Evolutionary conservation across 2,113 vertebrate species (phyloP), one percentile per base, ranked within the genome.

Genomic region (Pithys albifrons): DNA sequence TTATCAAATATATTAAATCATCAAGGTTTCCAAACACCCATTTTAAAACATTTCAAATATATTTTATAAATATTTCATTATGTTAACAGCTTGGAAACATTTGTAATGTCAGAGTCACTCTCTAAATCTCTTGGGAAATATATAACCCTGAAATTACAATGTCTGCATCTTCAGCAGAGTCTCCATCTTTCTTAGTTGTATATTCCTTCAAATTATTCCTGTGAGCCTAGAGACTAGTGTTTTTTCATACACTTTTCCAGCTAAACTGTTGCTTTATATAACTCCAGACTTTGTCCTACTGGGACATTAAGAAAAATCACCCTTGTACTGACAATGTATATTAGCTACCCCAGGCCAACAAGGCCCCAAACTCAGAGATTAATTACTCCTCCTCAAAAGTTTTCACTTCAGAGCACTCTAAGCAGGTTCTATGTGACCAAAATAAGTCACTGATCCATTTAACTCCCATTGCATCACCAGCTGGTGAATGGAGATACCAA

Each of bases 161-260:
- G 33, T 24, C 48, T 92, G 58, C n/a, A 85, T 65, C 61, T 91
- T 93, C 82, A 88, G 8, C 28, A 80, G 73, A 76, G 24, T 79
- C n/a, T 95, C 58, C 7, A 54, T 89, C 79, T 95, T 92, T 81
- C 41, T 92, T 39, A 55, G 12, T 25, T 55, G 20, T 85, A 5
- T 66, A 67, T 95, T 96, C 82, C 46, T 81, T 92, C 77, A 89
- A 92, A 88, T 95, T 81, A 88, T 86, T 94, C 70, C 12, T 85
- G 37, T 95, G 49, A 89, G 27, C 65, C 54, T 80, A 28, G 28
- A 95, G 19, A 95, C 27, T 43, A 71, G 31, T 82, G 19, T 87
- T 84, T 89, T 88, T 91, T 93, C 24, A 24, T 41, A 52, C 51
- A 9, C 18, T 74, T 90, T 76, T 79, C 65, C 62, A 89, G 65